Evolutionary conservation across 2,888 invertebrate species (phyloP).

Genomic region (Atherix ibis): DNA sequence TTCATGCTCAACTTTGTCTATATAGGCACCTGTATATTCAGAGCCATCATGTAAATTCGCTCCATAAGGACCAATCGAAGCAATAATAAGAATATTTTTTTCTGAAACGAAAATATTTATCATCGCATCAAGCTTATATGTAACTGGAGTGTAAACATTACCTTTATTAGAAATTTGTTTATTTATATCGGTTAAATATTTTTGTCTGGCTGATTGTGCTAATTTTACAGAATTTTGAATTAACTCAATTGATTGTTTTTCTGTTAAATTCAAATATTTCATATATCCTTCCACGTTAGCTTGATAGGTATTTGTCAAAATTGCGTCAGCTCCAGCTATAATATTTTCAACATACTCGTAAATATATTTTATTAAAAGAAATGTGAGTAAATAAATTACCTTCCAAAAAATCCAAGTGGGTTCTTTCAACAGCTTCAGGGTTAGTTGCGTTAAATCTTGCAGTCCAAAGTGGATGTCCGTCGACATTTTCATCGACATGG

Average conservation of each 20-base stretch:
- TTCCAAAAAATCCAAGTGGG: conserved; percentile 68
- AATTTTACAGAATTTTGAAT: conserved; percentile 58
- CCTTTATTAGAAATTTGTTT: conserved; percentile 4
- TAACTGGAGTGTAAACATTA: too few species aligned
- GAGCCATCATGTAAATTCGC: conserved; percentile 81
- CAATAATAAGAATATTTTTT: too few species aligned
- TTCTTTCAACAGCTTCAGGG: conserved; percentile 60
- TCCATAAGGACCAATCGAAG: conserved; percentile 86
- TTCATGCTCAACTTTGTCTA: conserved; percentile 45
- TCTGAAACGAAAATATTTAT: too few species aligned
- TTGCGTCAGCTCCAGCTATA: conserved; percentile 72
- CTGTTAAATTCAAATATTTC: conserved; percentile 51
- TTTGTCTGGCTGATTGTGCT: conserved; percentile 53
- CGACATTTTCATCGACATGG: conserved; percentile 57
- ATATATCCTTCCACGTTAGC: conserved; percentile 63
- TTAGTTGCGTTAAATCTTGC: conserved; percentile 64
- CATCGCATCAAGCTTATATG: too few species aligned
- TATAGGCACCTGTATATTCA: conserved; percentile 81
- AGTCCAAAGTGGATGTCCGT: conserved; percentile 82
- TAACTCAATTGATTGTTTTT: conserved; percentile 50
- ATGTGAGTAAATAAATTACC: conserved; percentile 33
- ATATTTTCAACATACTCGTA: conserved; percentile 10
- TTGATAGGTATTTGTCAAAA: conserved; percentile 84
- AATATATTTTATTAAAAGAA: conserved; percentile 1
- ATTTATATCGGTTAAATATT: conserved; percentile 38